Conservation (phyloP, 2,888 invertebrate genomes). For the Dione vanillae region DNA sequence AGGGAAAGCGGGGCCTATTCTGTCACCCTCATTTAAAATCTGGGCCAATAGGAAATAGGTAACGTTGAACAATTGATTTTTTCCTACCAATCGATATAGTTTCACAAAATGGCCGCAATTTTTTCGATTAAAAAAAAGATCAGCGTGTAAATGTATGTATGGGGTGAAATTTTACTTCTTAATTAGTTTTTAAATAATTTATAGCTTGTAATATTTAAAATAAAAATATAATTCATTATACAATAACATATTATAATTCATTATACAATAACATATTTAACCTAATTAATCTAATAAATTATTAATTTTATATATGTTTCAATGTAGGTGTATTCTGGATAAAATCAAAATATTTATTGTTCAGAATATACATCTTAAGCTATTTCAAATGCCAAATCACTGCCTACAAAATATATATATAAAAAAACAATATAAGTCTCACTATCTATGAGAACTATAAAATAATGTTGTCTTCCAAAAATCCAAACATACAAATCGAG, state of each 20-base stretch:
- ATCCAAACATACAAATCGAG: neutral
- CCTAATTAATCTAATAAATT: too few species aligned
- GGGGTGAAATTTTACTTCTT: neutral
- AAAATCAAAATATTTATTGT: too few species aligned
- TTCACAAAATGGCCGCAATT: conserved; percentile 76
- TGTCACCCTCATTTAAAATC: conserved; percentile 76
- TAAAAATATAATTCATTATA: too few species aligned
- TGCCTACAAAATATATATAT: neutral
- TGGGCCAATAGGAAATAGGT: conserved; percentile 79
- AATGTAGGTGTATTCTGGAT: too few species aligned
- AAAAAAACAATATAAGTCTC: neutral
- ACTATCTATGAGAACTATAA: neutral
- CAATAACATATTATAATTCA: too few species aligned
- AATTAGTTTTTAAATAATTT: too few species aligned
- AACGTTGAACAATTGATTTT: conserved; percentile 74
- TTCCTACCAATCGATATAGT: conserved; percentile 79
- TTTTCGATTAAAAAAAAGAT: conserved; percentile 25
- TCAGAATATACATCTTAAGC: too few species aligned
- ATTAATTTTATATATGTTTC: too few species aligned
- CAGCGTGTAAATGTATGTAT: neutral
- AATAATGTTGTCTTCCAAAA: neutral
- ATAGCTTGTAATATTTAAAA: too few species aligned
- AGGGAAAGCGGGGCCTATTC: conserved; percentile 74
- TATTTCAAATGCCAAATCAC: neutral
- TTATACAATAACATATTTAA: too few species aligned